Evolutionary conservation across 2,888 invertebrate genomes (phyloP).

Genomic region (Mythimna ferrago): DNA sequence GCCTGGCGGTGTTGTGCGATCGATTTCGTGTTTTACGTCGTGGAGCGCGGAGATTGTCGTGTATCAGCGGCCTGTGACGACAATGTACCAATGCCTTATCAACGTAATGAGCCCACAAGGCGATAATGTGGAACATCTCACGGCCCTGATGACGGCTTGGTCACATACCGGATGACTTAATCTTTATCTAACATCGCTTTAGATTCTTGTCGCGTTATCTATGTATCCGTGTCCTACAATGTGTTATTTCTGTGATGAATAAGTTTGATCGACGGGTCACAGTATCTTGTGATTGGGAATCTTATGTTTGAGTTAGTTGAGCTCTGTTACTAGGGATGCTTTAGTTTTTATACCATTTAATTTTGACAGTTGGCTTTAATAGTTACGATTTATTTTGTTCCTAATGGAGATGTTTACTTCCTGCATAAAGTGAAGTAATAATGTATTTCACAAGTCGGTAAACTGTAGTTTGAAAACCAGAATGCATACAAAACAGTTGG

Average conservation of each 20-base stretch:
- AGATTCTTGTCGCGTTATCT: constrained; percentile 48
- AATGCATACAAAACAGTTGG: neutral
- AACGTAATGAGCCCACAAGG: constrained; percentile 40
- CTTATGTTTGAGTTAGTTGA: constrained; percentile 56
- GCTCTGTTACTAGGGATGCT: constrained; percentile 38
- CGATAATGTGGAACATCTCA: constrained; percentile 41
- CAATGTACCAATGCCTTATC: constrained; percentile 53
- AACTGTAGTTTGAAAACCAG: constrained; percentile 21
- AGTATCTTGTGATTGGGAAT: constrained; percentile 57
- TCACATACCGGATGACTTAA: constrained; percentile 52
- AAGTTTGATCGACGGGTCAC: constrained; percentile 59
- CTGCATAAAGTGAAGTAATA: constrained; percentile 23
- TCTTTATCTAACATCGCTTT: constrained; percentile 51
- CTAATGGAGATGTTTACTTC: constrained; percentile 40
- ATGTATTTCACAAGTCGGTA: constrained; percentile 24
- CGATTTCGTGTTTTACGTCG: constrained; percentile 73
- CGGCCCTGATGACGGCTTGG: constrained; percentile 35
- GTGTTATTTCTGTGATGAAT: constrained; percentile 48
- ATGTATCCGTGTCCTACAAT: constrained; percentile 28
- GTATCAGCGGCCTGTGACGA: constrained; percentile 40
- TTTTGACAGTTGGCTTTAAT: constrained; percentile 55
- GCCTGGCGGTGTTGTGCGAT: constrained; percentile 64
- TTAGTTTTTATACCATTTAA: constrained; percentile 54
- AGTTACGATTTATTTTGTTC: constrained; percentile 43
- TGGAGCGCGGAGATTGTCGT: constrained; percentile 33